These are phyloP conservation scores for Germaria angustata DNA, from an alignment of 2,888 invertebrate genomes.

Conservation along the genomic window DNA sequence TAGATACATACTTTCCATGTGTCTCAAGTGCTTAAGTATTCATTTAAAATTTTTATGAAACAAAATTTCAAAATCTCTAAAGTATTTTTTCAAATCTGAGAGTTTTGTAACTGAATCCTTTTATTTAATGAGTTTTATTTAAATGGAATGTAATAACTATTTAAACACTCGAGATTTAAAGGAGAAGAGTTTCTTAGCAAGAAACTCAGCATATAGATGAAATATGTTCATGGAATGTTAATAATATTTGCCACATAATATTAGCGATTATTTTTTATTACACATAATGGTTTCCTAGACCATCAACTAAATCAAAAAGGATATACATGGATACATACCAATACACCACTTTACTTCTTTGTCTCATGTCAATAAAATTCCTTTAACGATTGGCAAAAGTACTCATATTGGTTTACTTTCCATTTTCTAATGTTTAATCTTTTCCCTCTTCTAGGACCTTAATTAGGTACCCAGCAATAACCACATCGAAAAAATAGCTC, in stretches of 20 bases:
- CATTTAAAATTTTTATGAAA: background rate
- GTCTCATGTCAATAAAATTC: background rate
- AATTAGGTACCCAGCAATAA: slow-evolving; percentile 47
- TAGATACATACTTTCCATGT: slow-evolving; percentile 2
- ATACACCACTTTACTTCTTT: too few relatives aligned
- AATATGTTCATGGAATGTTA: background rate
- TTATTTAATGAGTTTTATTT: slow-evolving; percentile 43
- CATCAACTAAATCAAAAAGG: background rate
- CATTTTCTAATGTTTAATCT: slow-evolving; percentile 16
- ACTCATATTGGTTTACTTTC: slow-evolving; percentile 40
- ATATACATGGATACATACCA: background rate
- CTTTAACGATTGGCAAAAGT: background rate
- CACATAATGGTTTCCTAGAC: background rate
- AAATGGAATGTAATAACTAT: background rate
- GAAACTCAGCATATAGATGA: slow-evolving; percentile 26
- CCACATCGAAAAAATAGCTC: slow-evolving; percentile 1
- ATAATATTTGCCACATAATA: background rate
- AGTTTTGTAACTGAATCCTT: slow-evolving; percentile 53
- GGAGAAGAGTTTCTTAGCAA: slow-evolving; percentile 32
- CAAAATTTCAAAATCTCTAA: slow-evolving; percentile 11
- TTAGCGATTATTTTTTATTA: background rate
- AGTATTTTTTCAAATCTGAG: slow-evolving; percentile 33
- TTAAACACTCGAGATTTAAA: background rate
- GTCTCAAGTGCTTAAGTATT: slow-evolving; percentile 38
- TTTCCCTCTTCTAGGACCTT: slow-evolving; percentile 50